phyloP scores from a whole-genome alignment of 2,888 invertebrate genomes.

The Corbicula japonica region DNA sequence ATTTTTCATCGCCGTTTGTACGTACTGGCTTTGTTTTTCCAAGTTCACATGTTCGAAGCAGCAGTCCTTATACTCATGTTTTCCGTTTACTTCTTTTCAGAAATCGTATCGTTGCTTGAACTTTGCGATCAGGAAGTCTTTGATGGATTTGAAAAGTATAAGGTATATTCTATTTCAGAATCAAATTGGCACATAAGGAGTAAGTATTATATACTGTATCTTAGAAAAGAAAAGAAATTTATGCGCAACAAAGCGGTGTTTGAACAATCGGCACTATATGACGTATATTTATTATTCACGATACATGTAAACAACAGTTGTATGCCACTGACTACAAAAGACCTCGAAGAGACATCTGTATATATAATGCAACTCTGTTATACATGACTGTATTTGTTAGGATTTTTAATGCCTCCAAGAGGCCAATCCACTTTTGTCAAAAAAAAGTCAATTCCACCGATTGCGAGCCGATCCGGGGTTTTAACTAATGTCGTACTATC shows the following conservation, averaged over 20 bases:
- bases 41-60: too few species aligned
- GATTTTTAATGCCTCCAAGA: too few species aligned
- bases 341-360: too few species aligned
- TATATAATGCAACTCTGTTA: too few species aligned
- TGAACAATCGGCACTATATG: background rate
- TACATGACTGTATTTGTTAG: too few species aligned
- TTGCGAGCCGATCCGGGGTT: too few species aligned
- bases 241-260: background rate
- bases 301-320: background rate
- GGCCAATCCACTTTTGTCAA: too few species aligned
- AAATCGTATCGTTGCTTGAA: conserved; percentile 73
- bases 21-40: too few species aligned
- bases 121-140: conserved; percentile 79
- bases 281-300: background rate
- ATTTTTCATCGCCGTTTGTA: too few species aligned
- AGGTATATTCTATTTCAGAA: conserved; percentile 59
- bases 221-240: background rate
- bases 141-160: conserved; percentile 72
- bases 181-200: background rate
- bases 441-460: too few species aligned
- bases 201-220: too few species aligned
- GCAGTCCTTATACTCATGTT: background rate
- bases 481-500: too few species aligned
- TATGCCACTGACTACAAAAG: background rate
- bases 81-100: conserved; percentile 56